Percentiles rank a stretch among this genome's conserved stretches.
Conservation (phyloP, 2,113 vertebrate genomes). For the Pungitius pungitius region DNA sequence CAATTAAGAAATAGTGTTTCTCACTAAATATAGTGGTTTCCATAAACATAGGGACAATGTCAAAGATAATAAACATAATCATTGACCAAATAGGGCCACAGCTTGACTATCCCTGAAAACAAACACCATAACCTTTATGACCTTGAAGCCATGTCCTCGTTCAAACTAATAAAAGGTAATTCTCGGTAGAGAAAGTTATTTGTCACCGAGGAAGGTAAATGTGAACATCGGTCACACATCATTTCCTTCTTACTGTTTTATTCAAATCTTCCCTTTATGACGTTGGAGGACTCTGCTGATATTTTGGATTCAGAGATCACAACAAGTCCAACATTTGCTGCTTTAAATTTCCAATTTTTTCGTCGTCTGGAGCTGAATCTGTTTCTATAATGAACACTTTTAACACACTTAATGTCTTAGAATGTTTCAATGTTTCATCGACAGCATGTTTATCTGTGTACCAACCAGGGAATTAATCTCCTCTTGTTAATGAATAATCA, state of each 20-base stretch:
- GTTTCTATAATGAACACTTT: background rate
- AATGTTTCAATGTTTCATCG: background rate
- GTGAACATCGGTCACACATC: background rate
- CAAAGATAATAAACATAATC: conserved; percentile 4
- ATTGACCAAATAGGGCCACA: background rate
- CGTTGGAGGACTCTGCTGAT: background rate
- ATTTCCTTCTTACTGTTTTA: conserved; percentile 1
- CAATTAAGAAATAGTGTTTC: background rate
- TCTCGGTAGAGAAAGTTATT: background rate
- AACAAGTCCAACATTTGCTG: background rate
- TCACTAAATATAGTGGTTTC: background rate
- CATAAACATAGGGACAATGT: background rate
- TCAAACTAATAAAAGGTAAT: background rate
- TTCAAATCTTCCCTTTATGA: background rate
- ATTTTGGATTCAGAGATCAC: background rate
- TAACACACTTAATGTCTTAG: background rate
- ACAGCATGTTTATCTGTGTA: background rate
- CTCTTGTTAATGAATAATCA: background rate
- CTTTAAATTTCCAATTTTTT: background rate
- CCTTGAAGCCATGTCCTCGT: background rate
- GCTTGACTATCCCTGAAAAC: conserved; percentile 1
- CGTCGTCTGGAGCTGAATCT: background rate
- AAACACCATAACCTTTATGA: conserved; percentile 21
- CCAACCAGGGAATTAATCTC: background rate
- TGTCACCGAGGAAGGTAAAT: background rate